Percentiles rank a stretch among this genome's conserved stretches.
phyloP scores from a whole-genome alignment of 2,888 invertebrate species.

The Cremastinae sp. region DNA sequence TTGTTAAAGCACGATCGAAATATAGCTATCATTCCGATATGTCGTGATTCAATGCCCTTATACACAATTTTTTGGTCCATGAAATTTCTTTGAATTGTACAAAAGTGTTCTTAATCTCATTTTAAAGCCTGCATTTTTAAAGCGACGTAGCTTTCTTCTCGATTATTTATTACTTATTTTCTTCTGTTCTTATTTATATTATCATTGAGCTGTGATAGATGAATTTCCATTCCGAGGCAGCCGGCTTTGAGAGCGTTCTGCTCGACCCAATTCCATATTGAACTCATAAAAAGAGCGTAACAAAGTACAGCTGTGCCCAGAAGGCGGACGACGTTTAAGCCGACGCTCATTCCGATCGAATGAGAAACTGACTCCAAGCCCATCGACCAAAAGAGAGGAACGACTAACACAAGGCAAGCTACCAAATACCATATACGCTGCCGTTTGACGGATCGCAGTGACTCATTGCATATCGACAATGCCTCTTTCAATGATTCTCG shows the following conservation, averaged over 20 bases:
- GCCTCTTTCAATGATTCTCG: conserved; percentile 82
- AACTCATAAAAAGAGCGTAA: conserved; percentile 89
- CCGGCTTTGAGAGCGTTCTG: conserved; percentile 89
- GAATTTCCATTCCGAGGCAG: conserved; percentile 86
- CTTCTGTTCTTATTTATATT: conserved; percentile 55
- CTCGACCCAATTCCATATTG: conserved; percentile 92
- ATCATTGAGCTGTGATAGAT: conserved; percentile 71
- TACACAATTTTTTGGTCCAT: conserved; percentile 34
- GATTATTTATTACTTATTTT: not conserved
- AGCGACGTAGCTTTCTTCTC: not conserved
- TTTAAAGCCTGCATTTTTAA: not conserved
- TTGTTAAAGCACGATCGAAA: conserved; percentile 51
- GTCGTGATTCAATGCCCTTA: conserved; percentile 7
- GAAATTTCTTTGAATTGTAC: not conserved
- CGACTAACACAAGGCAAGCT: conserved; percentile 82
- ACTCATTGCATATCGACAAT: conserved; percentile 83
- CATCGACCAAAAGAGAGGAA: conserved; percentile 76
- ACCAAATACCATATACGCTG: conserved; percentile 83
- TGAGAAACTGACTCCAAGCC: conserved; percentile 68
- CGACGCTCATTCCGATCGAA: conserved; percentile 75
- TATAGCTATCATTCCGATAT: conserved; percentile 45
- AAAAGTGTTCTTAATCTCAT: not conserved
- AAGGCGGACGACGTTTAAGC: conserved; percentile 84
- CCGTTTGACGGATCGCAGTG: conserved; percentile 81
- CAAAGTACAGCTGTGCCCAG: conserved; percentile 85